These are phyloP conservation scores for Ashinkailepas kermadecensis DNA, from an alignment of 2,888 invertebrate genomes.

Conservation along the genomic window DNA sequence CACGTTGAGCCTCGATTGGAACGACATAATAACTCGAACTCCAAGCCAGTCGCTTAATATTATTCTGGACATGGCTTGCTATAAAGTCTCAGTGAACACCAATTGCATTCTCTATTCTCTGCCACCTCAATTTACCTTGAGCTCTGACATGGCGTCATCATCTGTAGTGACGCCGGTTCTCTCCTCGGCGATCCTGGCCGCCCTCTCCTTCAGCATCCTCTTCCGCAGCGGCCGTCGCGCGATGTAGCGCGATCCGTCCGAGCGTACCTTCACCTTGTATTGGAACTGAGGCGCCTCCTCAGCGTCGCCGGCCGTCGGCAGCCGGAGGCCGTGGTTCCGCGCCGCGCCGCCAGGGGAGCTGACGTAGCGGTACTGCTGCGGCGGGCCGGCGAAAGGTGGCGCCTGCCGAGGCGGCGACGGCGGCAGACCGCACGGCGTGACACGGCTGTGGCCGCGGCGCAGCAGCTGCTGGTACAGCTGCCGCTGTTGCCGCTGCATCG, in stretches of 20 bases:
- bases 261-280: slow-evolving; percentile 68
- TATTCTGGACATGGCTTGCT: no score
- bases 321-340: neutral
- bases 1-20: no score
- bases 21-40: no score
- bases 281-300: slow-evolving; percentile 49
- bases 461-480: slow-evolving; percentile 53
- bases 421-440: slow-evolving; percentile 33
- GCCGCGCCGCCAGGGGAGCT: neutral
- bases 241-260: slow-evolving; percentile 68
- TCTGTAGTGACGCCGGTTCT: slow-evolving; percentile 62
- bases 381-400: slow-evolving; percentile 19
- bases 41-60: no score
- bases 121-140: slow-evolving; percentile 49
- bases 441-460: slow-evolving; percentile 40
- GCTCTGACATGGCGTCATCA: slow-evolving; percentile 67
- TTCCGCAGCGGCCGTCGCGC: slow-evolving; percentile 61
- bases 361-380: neutral
- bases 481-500: slow-evolving; percentile 57
- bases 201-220: slow-evolving; percentile 58
- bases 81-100: no score
- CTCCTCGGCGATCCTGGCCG: slow-evolving; percentile 58
- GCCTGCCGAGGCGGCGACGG: slow-evolving; percentile 21
- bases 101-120: neutral
- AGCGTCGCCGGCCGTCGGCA: slow-evolving; percentile 35